Conservation (phyloP, 2,888 invertebrate species). For the Dynastes tityus region DNA sequence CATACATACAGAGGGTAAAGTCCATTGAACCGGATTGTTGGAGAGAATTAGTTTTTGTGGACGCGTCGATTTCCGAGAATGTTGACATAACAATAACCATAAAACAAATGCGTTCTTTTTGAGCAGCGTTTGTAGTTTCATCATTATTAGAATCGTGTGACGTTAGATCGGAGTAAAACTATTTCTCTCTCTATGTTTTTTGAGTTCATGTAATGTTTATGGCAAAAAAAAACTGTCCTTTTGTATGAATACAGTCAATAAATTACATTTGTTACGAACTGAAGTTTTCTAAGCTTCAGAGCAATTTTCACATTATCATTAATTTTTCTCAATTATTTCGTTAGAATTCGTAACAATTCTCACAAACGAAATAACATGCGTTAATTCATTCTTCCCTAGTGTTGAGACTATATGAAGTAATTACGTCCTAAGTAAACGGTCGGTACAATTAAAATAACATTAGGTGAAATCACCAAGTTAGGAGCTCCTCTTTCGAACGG, state of each 20-base stretch:
- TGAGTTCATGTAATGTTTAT: no score
- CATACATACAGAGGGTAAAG: background rate
- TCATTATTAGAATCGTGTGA: no score
- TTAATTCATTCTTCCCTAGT: background rate
- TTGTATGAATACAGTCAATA: no score
- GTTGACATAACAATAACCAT: constrained; percentile 8
- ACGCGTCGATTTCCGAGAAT: constrained; percentile 12
- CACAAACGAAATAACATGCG: background rate
- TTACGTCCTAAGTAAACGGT: background rate
- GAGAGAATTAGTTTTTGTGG: constrained; percentile 2
- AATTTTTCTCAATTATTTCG: no score
- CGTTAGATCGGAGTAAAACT: no score
- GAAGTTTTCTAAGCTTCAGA: no score
- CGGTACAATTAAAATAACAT: constrained; percentile 2
- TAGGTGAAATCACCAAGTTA: constrained; percentile 14
- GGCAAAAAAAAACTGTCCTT: no score
- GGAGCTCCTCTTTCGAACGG: constrained; percentile 2
- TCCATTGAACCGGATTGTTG: constrained; percentile 14
- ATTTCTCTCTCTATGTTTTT: no score
- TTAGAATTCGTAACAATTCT: no score
- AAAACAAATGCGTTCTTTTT: background rate
- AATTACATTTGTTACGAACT: no score
- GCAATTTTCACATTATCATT: no score
- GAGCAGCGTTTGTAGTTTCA: no score
- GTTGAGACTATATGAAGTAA: background rate